Percentiles rank a stretch among this genome's conserved stretches.
Evolutionary conservation across 1,140 invertebrate species (phyloP).

Genomic region (Atta cephalotes): DNA sequence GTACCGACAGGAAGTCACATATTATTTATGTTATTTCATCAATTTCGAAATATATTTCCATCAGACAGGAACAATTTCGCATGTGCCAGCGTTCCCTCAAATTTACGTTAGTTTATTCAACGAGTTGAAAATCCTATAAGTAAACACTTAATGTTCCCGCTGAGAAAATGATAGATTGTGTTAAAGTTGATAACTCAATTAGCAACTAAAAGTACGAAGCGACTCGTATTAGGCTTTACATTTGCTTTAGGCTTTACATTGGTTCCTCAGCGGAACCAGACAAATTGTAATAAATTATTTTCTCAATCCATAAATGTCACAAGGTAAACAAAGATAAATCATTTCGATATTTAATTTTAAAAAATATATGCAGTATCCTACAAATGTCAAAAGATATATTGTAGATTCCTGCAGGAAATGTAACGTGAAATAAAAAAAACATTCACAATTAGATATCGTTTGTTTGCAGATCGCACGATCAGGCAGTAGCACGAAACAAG

Average conservation of each 20-base stretch:
- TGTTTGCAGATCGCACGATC: slow-evolving; percentile 18
- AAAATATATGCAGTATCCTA: not conserved
- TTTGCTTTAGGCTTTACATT: not conserved
- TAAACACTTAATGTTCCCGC: slow-evolving; percentile 3
- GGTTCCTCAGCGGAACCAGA: not conserved
- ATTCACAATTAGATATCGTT: not conserved
- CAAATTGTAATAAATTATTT: slow-evolving; percentile 6
- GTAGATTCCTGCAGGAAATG: not conserved
- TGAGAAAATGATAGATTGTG: slow-evolving; percentile 15
- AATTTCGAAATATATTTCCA: not conserved
- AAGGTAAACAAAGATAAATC: slow-evolving; percentile 1
- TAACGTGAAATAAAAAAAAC: not conserved
- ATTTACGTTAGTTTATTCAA: not conserved
- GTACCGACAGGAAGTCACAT: not conserved
- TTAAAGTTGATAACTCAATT: slow-evolving; percentile 32
- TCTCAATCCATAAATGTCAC: not conserved
- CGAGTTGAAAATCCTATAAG: slow-evolving; percentile 19
- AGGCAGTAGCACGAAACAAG: not conserved
- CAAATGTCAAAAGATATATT: not conserved
- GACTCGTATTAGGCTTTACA: not conserved
- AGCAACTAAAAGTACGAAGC: slow-evolving; percentile 2
- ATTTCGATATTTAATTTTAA: not conserved
- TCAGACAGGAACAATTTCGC: not conserved
- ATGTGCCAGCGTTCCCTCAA: not conserved
- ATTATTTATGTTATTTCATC: slow-evolving; percentile 22